Base-by-base conservation (phyloP, 1,140 invertebrate genomes). In the Ceratina australensis region DNA sequence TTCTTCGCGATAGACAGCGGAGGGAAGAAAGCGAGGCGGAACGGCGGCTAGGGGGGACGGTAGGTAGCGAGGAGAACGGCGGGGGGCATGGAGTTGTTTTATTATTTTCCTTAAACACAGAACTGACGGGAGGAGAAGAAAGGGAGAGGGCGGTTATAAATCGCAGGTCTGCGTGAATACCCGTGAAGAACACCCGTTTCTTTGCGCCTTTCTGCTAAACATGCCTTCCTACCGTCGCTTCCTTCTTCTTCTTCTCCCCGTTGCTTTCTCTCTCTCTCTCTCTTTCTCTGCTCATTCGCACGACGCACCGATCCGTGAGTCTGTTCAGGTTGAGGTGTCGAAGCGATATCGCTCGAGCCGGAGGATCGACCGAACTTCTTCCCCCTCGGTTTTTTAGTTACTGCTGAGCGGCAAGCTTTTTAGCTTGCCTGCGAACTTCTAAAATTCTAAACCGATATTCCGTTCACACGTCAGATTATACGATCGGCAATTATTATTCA, bases 101-200 rank as follows among this genome's bases (percentile, higher is more conserved):
- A 60, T 79, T 79, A 75, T 79, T 82, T 72, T 59, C 66, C 22
- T 69, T 82, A 82, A 82, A 83, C 74, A 54, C 59, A 57, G 80
- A 59, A 72, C 20, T 59, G 57, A 26, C 65, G 60, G 47, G 16
- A 54, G 4, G 24, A 16, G 52, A 78, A 73, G 72, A 72, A 61
- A 77, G 63, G 20, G 56, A 75, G 56, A 73, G 72, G 81, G 82
- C 73, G 80, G 86, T 88, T 84, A 87, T 87, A 87, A 89, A 88
- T 87, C 82, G 80, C 86, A 86, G 85, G 82, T 77, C 79, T 83
- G 81, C 81, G 84, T 89, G 86, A 87, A 89, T 89, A 79, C 65
- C 79, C 81, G 82, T 72, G 66, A 83, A 82, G 66, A 79, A 57
- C 71, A 69, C 42, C 68, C 64, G 60, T 76, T 54, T 72, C 60